A percentile compares a stretch with the other conserved stretches of the same genome.
These are phyloP conservation scores for Fregata magnificens DNA, from an alignment of 2,113 vertebrate genomes.

Conservation along the genomic window DNA sequence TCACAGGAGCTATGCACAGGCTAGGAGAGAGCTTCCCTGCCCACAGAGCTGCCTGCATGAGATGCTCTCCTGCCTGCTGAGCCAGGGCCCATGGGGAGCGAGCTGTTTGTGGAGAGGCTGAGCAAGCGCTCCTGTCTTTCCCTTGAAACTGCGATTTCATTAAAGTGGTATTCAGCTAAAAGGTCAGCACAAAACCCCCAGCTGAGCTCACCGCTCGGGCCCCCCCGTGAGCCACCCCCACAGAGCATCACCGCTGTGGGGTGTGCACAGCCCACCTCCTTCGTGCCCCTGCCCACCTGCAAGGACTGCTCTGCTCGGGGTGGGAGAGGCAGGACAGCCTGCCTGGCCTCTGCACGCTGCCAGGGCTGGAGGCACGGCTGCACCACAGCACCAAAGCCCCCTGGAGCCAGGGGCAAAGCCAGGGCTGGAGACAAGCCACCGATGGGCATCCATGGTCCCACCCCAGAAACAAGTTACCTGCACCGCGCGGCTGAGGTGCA, in stretches of 20 bases:
- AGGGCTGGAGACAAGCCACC: accelerated
- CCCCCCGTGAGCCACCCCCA: accelerated
- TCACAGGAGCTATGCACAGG: accelerated
- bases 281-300: neutral
- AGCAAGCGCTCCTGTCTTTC: accelerated
- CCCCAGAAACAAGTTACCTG: neutral
- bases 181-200: neutral
- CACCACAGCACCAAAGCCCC: accelerated
- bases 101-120: neutral
- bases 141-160: neutral
- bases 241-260: accelerated
- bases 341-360: too few species aligned
- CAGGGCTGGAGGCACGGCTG: neutral
- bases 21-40: neutral
- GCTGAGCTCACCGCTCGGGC: neutral
- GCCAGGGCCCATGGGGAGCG: accelerated
- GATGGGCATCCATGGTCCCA: accelerated
- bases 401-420: neutral
- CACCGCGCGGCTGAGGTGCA: too few species aligned
- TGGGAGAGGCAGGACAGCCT: neutral
- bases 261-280: neutral
- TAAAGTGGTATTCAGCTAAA: neutral
- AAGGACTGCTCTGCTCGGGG: too few species aligned
- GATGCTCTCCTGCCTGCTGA: too few species aligned
- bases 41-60: accelerated